Base-by-base conservation (phyloP, 2,888 invertebrate genomes). In the Gymnosoma rotundatum region DNA sequence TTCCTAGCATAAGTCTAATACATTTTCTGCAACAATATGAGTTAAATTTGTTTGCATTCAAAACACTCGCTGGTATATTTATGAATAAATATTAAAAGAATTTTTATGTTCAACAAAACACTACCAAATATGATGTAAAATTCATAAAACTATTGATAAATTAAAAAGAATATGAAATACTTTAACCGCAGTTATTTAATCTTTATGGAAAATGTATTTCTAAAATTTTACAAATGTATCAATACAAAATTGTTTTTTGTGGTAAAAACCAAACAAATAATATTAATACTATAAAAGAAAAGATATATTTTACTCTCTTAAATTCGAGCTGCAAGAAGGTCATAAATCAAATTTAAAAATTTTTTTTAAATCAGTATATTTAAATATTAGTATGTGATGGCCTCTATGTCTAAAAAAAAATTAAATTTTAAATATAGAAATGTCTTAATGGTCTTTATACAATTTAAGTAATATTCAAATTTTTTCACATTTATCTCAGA, bases 151-250 rank as follows among this genome's bases (percentile, higher is more conserved):
- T 74, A 80, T 79, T 80, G 60, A 52, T 54, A 60, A 74, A 80
- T 67, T 32, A 16, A 79, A 67, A 73, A 60, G 20, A 36, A 61
- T 58, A 73, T 61, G 42, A 60, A 66, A 60, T 54, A 52, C 16
- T 66, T n/a, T 67, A 67, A 80, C 79, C 73, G 66, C 79, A 80
- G 45, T 66, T 73, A 45, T 79, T 66, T 73, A 60, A 52, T 73
- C 52, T 61, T 66, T 52, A 58, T 20, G 20, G 8, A 66, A 67
- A 73, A 25, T 12, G 45, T 66, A 32, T 60, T 42, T 67, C 14
- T 7, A 32, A 54, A 60, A 60, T 58, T 36, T 7, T 58, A 58
- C 36, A 63, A 38, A 60, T 60, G 45, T 21, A 66, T 61, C 52
- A 78, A 78, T 58, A 64, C 20, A 10, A 73, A 52, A 73, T 79